Evolutionary conservation across 2,113 vertebrate genomes (phyloP).

Genomic region (Alligator sinensis): DNA sequence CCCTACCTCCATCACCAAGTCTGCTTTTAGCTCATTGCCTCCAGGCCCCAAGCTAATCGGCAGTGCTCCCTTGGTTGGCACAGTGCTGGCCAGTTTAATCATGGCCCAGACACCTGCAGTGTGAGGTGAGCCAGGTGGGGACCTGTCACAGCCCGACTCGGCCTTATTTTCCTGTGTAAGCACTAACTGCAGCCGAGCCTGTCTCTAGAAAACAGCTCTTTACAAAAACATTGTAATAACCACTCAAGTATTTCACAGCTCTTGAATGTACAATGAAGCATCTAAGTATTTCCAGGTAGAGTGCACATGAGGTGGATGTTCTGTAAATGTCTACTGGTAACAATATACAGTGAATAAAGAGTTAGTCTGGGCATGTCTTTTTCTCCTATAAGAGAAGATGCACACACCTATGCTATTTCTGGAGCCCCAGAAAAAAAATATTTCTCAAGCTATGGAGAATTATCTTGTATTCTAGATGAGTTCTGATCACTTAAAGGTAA

Average conservation of each 20-base stretch:
- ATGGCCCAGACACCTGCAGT: too few species aligned
- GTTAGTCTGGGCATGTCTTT: background rate
- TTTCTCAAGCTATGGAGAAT: background rate
- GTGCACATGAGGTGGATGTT: background rate
- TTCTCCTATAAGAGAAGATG: background rate
- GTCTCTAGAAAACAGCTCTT: background rate
- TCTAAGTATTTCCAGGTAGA: background rate
- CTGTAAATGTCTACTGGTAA: background rate
- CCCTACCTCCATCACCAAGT: too few species aligned
- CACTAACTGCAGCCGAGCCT: background rate
- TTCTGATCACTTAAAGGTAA: background rate
- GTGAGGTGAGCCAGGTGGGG: too few species aligned
- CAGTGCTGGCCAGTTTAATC: too few species aligned
- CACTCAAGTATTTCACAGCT: background rate
- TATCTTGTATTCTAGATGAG: background rate
- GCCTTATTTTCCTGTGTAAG: background rate
- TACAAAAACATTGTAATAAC: background rate
- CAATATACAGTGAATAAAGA: background rate
- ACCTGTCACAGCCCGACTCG: background rate
- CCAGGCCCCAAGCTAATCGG: too few species aligned
- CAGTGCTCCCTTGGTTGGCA: too few species aligned
- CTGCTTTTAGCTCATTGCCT: too few species aligned
- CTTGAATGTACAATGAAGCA: slow-evolving; percentile 9
- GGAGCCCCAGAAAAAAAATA: too few species aligned
- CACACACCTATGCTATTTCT: background rate